These are phyloP conservation scores for Hephaestus fuliginosus DNA, from an alignment of 2,797 vertebrate species.

Conservation along the genomic window DNA sequence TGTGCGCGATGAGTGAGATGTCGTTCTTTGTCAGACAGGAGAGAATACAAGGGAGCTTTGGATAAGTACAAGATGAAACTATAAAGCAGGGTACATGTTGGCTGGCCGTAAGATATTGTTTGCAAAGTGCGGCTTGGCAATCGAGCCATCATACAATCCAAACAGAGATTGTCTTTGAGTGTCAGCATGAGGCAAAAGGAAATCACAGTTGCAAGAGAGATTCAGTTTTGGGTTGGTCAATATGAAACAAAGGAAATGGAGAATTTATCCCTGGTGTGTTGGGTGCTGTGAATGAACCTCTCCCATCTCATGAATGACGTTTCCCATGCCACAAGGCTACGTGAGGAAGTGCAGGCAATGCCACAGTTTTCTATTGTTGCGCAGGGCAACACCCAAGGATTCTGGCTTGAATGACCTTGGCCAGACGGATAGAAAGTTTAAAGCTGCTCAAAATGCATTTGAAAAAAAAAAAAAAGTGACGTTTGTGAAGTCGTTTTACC, in stretches of 20 bases:
- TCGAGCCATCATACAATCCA: neutral
- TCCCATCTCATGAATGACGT: conserved; percentile 45
- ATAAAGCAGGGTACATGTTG: conserved; percentile 9
- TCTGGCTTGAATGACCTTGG: conserved; percentile 50
- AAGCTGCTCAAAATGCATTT: conserved; percentile 13
- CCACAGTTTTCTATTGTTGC: conserved; percentile 45
- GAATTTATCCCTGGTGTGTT: conserved; percentile 57
- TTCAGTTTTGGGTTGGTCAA: conserved; percentile 25
- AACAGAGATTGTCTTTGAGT: neutral
- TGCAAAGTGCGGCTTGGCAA: neutral
- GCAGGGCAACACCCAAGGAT: conserved; percentile 50
- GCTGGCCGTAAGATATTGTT: neutral
- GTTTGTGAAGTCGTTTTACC: neutral
- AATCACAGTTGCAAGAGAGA: conserved; percentile 11
- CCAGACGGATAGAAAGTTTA: conserved; percentile 15
- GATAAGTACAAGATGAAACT: conserved; percentile 37
- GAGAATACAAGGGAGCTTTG: conserved; percentile 41
- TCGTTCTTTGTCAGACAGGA: conserved; percentile 53
- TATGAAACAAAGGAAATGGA: conserved; percentile 69
- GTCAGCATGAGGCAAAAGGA: neutral
- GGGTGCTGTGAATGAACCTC: conserved; percentile 56
- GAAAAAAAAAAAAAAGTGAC: neutral
- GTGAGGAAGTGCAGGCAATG: conserved; percentile 72
- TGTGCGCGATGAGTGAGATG: conserved; percentile 64
- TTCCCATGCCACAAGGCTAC: conserved; percentile 60